These are phyloP conservation scores for Bombus turneri DNA, from an alignment of 1,140 invertebrate genomes.

Conservation along the genomic window DNA sequence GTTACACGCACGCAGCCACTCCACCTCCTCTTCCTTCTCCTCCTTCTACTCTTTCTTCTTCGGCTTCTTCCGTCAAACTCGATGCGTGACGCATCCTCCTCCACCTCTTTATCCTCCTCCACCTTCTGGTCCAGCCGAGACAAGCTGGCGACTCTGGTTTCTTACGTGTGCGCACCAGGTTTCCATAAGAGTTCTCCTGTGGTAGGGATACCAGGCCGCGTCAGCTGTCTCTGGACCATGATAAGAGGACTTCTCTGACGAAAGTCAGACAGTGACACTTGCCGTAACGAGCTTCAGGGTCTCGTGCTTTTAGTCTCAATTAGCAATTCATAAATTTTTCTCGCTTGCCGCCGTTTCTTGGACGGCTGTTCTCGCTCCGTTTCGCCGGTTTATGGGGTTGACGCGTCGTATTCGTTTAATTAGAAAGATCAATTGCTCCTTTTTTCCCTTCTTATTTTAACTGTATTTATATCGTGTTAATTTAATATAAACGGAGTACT, in stretches of 20 bases:
- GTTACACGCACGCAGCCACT: conserved; percentile 55
- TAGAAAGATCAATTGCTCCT: too few relatives aligned
- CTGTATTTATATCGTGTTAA: too few relatives aligned
- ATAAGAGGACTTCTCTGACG: conserved; percentile 20
- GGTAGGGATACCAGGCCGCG: conserved; percentile 17
- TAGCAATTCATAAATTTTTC: conserved; percentile 44
- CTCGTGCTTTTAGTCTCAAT: conserved; percentile 42
- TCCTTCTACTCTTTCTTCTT: conserved; percentile 40
- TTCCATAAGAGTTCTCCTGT: conserved; percentile 30
- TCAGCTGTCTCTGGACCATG: conserved; percentile 24
- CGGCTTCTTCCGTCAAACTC: conserved; percentile 64
- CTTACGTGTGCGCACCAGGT: conserved; percentile 60
- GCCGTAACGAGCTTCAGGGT: conserved; percentile 41
- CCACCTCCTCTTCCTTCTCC: conserved; percentile 43
- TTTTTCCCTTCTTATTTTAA: too few relatives aligned
- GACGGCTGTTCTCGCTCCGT: not conserved
- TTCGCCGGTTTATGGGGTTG: not conserved
- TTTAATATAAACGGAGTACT: too few relatives aligned
- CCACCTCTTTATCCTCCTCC: conserved; percentile 52
- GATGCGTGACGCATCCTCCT: conserved; percentile 66
- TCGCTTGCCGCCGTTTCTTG: not conserved
- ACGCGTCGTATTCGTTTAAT: too few relatives aligned
- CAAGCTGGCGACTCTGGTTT: conserved; percentile 68
- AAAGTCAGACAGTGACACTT: conserved; percentile 48
- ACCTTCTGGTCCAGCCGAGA: conserved; percentile 58